These are phyloP conservation scores for Prinia subflava DNA, from an alignment of 2,113 vertebrate species.

Conservation along the genomic window DNA sequence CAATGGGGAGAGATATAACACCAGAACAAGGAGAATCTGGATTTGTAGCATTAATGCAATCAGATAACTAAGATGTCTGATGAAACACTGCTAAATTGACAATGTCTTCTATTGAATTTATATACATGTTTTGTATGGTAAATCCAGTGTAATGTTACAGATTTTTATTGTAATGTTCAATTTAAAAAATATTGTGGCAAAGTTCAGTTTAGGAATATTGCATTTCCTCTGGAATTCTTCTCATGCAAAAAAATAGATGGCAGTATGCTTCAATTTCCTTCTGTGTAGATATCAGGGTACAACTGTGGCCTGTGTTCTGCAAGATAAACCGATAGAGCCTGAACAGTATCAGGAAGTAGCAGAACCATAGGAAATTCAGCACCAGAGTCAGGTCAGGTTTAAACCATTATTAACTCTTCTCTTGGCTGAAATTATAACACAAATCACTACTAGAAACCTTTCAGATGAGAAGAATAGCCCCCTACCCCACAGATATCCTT, in stretches of 20 bases:
- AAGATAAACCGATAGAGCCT: not conserved
- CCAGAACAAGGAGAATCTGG: slow-evolving; percentile 15
- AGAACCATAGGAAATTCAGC: not conserved
- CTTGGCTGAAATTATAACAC: not conserved
- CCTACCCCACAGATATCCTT: not conserved
- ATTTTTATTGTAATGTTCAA: not conserved
- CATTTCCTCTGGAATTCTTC: not conserved
- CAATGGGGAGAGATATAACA: not conserved
- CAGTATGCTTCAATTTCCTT: not conserved
- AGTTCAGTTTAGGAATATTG: not conserved
- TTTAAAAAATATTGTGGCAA: not conserved
- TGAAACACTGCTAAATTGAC: slow-evolving; percentile 10
- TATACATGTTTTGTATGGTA: not conserved
- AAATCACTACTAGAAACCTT: not conserved
- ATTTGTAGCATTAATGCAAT: not conserved
- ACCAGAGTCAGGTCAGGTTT: not conserved
- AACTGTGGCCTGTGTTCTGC: not conserved
- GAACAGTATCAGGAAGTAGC: not conserved
- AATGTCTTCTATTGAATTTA: not conserved
- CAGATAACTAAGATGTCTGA: not conserved
- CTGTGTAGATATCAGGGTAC: not conserved
- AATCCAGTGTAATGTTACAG: not conserved
- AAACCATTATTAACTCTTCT: not conserved
- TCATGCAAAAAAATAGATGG: not conserved
- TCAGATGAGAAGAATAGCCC: not conserved